These are phyloP conservation scores for Decapterus maruadsi DNA, from an alignment of 2,797 vertebrate genomes.

Conservation along the genomic window DNA sequence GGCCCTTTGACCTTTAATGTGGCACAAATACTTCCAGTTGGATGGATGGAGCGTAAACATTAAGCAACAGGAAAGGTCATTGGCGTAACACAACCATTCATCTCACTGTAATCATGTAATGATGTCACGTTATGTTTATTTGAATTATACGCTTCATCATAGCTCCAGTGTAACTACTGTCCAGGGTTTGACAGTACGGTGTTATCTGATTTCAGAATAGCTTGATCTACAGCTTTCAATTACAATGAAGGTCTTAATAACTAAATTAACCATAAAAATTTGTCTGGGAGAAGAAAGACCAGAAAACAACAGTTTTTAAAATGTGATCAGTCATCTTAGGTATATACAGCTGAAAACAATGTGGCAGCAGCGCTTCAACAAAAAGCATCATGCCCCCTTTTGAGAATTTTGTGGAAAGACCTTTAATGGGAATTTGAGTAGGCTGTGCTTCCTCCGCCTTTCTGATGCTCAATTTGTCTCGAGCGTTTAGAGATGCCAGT, in stretches of 20 bases:
- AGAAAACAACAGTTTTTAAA: not conserved
- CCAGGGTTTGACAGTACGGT: not conserved
- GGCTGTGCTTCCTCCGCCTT: slow-evolving; percentile 21
- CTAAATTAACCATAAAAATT: not conserved
- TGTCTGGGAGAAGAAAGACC: not conserved
- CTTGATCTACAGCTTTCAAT: not conserved
- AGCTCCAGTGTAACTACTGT: not conserved
- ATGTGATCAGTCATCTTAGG: slow-evolving; percentile 6
- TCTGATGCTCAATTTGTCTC: slow-evolving; percentile 34
- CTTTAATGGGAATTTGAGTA: slow-evolving; percentile 30
- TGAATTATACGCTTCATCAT: slow-evolving; percentile 21
- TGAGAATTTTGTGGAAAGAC: slow-evolving; percentile 14
- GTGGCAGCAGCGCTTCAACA: slow-evolving; percentile 2
- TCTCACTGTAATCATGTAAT: slow-evolving; percentile 37
- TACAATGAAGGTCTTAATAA: not conserved
- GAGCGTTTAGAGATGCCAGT: slow-evolving; percentile 32
- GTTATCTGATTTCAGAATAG: slow-evolving; percentile 4
- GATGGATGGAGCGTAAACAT: slow-evolving; percentile 56
- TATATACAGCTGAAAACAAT: slow-evolving; percentile 12
- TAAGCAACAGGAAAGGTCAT: slow-evolving; percentile 52
- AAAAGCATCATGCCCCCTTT: slow-evolving; percentile 5
- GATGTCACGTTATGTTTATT: slow-evolving; percentile 28
- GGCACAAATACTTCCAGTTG: slow-evolving; percentile 38
- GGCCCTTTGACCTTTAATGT: slow-evolving; percentile 65
- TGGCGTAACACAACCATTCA: slow-evolving; percentile 36